Conservation (phyloP, 2,113 vertebrate genomes). For the Pseudorectes ferrugineus region DNA sequence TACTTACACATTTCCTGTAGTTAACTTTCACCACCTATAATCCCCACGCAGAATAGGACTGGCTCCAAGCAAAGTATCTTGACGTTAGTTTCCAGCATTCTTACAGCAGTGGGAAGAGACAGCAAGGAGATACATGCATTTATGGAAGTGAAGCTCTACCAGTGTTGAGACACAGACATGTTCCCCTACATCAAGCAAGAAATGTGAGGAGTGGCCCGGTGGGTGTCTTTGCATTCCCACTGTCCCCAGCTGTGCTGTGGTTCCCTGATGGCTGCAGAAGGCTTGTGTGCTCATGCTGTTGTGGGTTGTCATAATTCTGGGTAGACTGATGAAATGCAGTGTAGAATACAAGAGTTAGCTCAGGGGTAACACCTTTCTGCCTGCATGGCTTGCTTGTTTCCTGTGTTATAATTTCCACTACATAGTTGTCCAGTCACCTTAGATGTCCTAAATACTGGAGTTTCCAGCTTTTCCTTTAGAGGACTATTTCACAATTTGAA, state of each 20-base stretch:
- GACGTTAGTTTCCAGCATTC: neutral
- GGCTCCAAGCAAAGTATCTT: neutral
- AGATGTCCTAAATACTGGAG: neutral
- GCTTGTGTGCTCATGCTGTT: fast-evolving
- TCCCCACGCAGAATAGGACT: neutral
- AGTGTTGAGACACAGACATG: fast-evolving
- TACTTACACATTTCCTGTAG: neutral
- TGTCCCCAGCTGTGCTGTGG: fast-evolving
- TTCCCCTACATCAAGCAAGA: fast-evolving
- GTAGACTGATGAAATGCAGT: neutral
- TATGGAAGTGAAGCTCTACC: neutral
- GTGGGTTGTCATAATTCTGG: fast-evolving
- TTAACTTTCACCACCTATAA: neutral
- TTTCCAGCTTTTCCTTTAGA: neutral
- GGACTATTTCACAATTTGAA: neutral
- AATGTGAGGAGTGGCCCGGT: neutral
- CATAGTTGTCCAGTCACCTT: neutral
- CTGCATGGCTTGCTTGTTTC: neutral
- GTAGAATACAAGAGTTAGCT: neutral
- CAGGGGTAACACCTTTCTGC: neutral
- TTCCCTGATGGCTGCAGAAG: fast-evolving
- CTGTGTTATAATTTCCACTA: neutral
- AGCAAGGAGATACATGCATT: fast-evolving
- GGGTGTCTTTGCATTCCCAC: neutral
- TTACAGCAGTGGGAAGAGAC: neutral